Base-by-base conservation (phyloP, 2,797 vertebrate species). In the Scolopax rusticola region DNA sequence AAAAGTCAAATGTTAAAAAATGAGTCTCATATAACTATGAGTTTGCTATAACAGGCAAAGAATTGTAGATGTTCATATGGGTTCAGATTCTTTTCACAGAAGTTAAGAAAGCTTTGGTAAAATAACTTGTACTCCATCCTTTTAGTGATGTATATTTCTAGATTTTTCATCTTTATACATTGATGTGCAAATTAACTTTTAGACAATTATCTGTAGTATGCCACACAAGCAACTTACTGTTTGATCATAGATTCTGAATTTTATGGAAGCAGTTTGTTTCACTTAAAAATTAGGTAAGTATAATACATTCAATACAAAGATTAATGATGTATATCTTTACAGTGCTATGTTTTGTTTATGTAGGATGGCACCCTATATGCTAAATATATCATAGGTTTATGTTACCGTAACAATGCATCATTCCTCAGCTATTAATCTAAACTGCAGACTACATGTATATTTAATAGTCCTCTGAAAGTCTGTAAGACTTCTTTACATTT, bases 401-500 rank as follows among this genome's bases (percentile, higher is more conserved):
- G 87, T 96, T 97, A 92, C 59, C 1, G 5, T 96, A 96, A 96
- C 27, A 8, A 95, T 95, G 70, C 75, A 91, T 94, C 89, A 86
- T 84, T 98, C 84, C 47, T 70, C 78, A 94, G 82, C 91, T 97
- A 97, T 97, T 97, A 96, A 97, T 98, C 95, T 97, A 91, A 91
- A 80, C 68, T 90, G 33, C 78, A 96, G 91, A 89, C 53, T 94
- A 94, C 74, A 97, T 97, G 94, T 97, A 97, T 97, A 97, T 98
- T 98, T 98, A 97, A 98, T 97, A 97, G 96, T 97, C 83, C 69
- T 96, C 93, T 94, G 92, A 96, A 97, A 88, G n/a, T 90, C 87
- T 96, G 43, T 95, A 88, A 90, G 70, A 93, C 83, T 95, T 97
- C 97, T 98, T 97, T 98, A 97, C 73, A 93, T 97, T 94, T 97